A percentile compares a stretch with the other conserved stretches of the same genome.
These are phyloP conservation scores for Chrysochloris asiatica DNA, from an alignment of 2,113 vertebrate genomes.

Conservation along the genomic window DNA sequence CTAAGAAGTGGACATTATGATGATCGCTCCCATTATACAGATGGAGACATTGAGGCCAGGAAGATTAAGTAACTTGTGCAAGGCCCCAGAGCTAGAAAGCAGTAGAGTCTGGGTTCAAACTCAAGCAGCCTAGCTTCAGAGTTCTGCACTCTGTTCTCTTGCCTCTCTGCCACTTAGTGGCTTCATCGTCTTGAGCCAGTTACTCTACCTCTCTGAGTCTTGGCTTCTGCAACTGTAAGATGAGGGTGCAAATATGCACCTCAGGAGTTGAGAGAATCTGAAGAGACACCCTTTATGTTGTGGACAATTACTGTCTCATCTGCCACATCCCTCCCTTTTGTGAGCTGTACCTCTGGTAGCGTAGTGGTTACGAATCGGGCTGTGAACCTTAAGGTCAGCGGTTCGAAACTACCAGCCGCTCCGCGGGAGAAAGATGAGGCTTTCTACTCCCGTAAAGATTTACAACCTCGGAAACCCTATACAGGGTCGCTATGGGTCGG, in stretches of 20 bases:
- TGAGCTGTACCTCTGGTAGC: too few species aligned
- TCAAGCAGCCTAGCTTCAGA: not conserved
- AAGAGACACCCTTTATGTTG: not conserved
- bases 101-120: not conserved
- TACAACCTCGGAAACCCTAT: too few species aligned
- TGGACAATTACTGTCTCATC: not conserved
- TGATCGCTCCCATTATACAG: not conserved
- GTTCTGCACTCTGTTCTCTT: not conserved
- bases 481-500: too few species aligned
- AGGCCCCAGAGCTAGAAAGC: not conserved
- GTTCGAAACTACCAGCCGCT: too few species aligned
- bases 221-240: not conserved
- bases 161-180: not conserved
- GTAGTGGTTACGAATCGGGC: too few species aligned
- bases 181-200: not conserved
- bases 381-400: too few species aligned
- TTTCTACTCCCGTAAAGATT: too few species aligned
- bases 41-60: not conserved
- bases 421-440: too few species aligned
- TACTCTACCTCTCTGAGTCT: not conserved
- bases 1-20: not conserved
- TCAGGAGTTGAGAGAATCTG: not conserved
- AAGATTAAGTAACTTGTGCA: not conserved
- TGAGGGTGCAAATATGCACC: fast-evolving
- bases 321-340: not conserved